Evolutionary conservation across 2,113 vertebrate species (phyloP).

Genomic region (Ploceus nigricollis): DNA sequence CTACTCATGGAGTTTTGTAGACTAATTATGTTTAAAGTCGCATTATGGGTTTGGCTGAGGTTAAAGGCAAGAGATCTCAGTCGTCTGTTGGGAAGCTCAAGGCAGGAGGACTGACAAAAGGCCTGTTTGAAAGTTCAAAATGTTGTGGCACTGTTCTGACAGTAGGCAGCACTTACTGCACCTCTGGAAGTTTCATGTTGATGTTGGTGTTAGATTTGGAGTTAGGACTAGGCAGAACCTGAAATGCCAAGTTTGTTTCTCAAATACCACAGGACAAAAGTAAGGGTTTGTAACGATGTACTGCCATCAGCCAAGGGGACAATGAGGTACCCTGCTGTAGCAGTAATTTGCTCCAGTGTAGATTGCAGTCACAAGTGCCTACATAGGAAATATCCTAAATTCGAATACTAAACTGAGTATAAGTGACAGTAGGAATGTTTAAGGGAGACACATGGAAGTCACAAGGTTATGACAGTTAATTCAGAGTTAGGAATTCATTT

Average conservation of each 20-base stretch:
- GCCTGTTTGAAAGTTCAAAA: background rate
- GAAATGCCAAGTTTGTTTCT: background rate
- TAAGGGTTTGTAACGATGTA: background rate
- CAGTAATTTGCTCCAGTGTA: background rate
- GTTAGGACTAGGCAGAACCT: background rate
- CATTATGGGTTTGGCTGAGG: background rate
- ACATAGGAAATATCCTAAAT: background rate
- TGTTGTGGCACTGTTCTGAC: background rate
- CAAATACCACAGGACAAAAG: background rate
- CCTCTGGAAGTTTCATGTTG: background rate
- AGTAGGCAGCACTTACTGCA: background rate
- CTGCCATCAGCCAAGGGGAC: background rate
- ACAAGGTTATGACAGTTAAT: background rate
- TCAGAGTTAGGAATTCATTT: background rate
- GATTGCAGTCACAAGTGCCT: background rate
- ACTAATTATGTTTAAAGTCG: background rate
- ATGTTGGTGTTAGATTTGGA: background rate
- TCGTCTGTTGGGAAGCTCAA: background rate
- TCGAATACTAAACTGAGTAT: background rate
- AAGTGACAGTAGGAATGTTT: background rate
- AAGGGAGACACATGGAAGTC: background rate
- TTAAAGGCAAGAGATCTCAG: background rate
- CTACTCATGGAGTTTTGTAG: background rate
- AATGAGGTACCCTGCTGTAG: background rate
- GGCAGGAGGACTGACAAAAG: background rate